Evolutionary conservation across 2,888 invertebrate species (phyloP).

Genomic region (Leptopterna dolabrata): DNA sequence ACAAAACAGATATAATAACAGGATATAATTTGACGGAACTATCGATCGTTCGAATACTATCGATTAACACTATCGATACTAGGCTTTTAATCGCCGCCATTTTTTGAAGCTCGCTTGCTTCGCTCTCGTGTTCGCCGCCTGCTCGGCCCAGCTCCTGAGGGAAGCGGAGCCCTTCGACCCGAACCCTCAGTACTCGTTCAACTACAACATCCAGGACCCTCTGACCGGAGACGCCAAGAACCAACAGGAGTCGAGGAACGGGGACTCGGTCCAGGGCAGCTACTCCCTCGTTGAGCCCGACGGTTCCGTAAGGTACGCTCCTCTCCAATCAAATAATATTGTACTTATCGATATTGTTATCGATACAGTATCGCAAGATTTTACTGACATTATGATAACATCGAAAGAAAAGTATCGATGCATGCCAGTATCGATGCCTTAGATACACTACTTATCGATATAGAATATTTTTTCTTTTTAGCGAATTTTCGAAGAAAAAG

Average conservation of each 20-base stretch:
- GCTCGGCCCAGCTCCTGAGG: constrained; percentile 33
- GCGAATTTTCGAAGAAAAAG: too few relatives aligned
- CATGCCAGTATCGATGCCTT: too few relatives aligned
- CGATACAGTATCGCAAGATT: too few relatives aligned
- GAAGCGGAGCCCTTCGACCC: constrained; percentile 47
- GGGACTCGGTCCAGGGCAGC: constrained; percentile 47
- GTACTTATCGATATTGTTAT: too few relatives aligned
- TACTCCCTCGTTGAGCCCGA: constrained; percentile 51
- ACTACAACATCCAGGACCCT: constrained; percentile 52
- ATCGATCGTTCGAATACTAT: too few relatives aligned
- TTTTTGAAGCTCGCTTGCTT: constrained; percentile 41
- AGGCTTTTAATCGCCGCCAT: not conserved
- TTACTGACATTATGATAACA: too few relatives aligned
- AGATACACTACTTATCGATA: too few relatives aligned
- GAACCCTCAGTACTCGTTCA: constrained; percentile 47
- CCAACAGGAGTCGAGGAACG: constrained; percentile 34
- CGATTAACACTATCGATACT: not conserved
- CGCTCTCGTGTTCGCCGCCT: constrained; percentile 45
- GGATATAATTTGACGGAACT: too few relatives aligned
- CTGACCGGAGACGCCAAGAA: constrained; percentile 43
- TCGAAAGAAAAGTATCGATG: too few relatives aligned
- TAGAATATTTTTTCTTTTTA: too few relatives aligned
- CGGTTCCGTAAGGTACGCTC: constrained; percentile 52
- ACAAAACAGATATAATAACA: too few relatives aligned
- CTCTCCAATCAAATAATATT: not conserved